These are phyloP conservation scores for Seira ritae DNA, from an alignment of 2,888 invertebrate species.

Conservation along the genomic window DNA sequence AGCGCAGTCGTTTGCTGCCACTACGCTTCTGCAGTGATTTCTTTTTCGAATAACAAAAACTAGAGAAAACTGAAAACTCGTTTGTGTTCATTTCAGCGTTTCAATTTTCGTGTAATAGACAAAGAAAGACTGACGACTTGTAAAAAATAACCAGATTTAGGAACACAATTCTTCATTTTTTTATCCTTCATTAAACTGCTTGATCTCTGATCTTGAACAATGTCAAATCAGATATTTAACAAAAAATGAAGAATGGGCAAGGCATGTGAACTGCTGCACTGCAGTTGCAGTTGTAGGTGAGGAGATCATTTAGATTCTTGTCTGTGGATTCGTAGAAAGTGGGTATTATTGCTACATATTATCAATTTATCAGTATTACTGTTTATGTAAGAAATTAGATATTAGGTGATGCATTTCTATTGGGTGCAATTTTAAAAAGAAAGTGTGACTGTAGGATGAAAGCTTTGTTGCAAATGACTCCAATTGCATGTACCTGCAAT, in stretches of 20 bases:
- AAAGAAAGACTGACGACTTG: conserved; percentile 1
- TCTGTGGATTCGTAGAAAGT: neutral
- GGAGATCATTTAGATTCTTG: too few relatives aligned
- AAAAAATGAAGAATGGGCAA: neutral
- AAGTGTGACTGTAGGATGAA: too few relatives aligned
- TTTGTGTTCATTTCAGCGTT: neutral
- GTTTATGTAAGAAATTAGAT: too few relatives aligned
- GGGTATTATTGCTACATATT: neutral
- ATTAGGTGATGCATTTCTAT: too few relatives aligned
- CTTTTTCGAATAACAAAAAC: neutral
- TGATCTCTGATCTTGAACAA: conserved; percentile 43
- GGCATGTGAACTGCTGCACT: too few relatives aligned
- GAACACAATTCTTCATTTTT: neutral
- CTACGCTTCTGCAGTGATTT: neutral
- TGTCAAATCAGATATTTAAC: neutral
- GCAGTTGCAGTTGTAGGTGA: too few relatives aligned
- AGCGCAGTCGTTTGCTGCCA: neutral
- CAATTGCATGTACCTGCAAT: too few relatives aligned
- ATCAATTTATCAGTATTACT: too few relatives aligned
- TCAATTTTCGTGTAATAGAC: neutral
- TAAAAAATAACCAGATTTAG: neutral
- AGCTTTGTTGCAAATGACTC: too few relatives aligned
- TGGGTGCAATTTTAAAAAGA: too few relatives aligned
- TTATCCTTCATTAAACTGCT: neutral
- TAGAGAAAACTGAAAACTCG: neutral